phyloP scores from a whole-genome alignment of 1,140 invertebrate genomes.

The Anastrepha obliqua region DNA sequence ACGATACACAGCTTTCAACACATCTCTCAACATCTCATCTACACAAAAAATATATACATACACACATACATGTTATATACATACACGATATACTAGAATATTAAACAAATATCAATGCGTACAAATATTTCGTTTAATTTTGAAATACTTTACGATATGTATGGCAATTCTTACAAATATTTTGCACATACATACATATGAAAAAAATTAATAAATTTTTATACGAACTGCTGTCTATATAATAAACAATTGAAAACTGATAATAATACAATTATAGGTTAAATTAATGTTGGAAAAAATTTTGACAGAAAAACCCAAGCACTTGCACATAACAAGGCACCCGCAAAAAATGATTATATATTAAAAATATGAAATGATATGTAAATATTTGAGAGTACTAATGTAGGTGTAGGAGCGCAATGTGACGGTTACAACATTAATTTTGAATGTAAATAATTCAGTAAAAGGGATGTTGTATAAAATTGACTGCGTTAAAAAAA shows the following conservation, averaged over 20 bases:
- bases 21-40: too few relatives aligned
- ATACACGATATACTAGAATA: not conserved
- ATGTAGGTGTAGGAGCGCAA: too few relatives aligned
- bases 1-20: too few relatives aligned
- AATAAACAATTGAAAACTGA: not conserved
- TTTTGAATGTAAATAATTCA: too few relatives aligned
- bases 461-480: too few relatives aligned
- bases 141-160: too few relatives aligned
- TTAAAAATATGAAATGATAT: not conserved
- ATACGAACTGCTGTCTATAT: conserved; percentile 36
- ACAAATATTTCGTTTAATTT: too few relatives aligned
- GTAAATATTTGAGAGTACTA: too few relatives aligned
- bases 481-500: too few relatives aligned
- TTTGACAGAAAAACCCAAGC: not conserved
- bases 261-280: not conserved
- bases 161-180: too few relatives aligned
- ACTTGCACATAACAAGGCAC: not conserved
- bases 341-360: not conserved
- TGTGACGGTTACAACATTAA: too few relatives aligned
- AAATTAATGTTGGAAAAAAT: not conserved
- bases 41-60: not conserved
- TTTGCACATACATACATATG: not conserved
- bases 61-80: not conserved
- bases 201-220: not conserved
- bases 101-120: too few relatives aligned